Evolutionary conservation across 1,140 invertebrate species (phyloP), one percentile per base, ranked within the genome.

Genomic region (Hirudo medicinalis): DNA sequence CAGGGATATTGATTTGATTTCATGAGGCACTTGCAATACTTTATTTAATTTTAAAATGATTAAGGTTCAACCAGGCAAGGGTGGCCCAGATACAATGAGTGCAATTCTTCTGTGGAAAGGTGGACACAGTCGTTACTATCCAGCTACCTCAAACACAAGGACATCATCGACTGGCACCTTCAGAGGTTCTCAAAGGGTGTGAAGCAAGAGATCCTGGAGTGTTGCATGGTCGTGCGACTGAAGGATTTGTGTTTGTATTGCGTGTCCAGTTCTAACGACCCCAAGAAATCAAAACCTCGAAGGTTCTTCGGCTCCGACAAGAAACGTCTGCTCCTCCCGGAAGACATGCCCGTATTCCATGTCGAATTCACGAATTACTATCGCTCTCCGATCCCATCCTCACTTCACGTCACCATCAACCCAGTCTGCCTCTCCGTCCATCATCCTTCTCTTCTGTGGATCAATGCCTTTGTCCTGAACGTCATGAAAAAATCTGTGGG

Each of bases 311-410:
- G 87, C 86, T 92, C 91, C 71, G 93, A 96, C 81, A 88, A 90
- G 80, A 89, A 88, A 76, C 85, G 87, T 66, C 87, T 91, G 75
- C 88, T 88, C 67, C 85, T 96, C 75, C 93, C 94, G 13, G 87
- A 89, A 55, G 91, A 95, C 78, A 88, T 92, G 73, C 89, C 90
- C 54, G 87, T 93, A 60, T 78, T 98, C 49, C 94, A 98, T 83
- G 88, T 94, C 4, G 95, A 98, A 79, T 91, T 95, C 76, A 94
- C 92, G 1, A 91, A 93, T 78, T 99, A 94, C 83, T 98, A 95
- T 84, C 88, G 89, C 75, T 95, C 94, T 86, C 93, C 93, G 81
- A 84, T 93, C 94, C 85, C 87, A 86, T 83, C 11, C 32, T 55
- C 40, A 25, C 86, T 95, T 77, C 96, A 91, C 82, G 87, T 91